Evolutionary conservation across 2,113 vertebrate genomes (phyloP).

Genomic region (Trichechus manatus): DNA sequence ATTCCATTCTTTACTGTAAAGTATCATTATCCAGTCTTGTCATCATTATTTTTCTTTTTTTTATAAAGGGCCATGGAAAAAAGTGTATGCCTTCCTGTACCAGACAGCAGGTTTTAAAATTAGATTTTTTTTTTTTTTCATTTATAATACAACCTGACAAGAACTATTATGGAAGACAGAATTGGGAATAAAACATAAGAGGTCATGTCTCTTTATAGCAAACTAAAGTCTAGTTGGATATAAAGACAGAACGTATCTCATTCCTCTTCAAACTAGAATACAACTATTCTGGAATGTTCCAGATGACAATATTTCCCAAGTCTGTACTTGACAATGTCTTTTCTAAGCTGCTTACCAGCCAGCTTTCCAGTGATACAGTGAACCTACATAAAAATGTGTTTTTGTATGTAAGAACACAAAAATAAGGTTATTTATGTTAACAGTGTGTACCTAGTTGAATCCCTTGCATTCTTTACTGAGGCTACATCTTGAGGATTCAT

Average conservation of each 20-base stretch:
- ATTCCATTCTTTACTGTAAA: conserved; percentile 4
- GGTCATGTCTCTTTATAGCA: neutral
- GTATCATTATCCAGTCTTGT: neutral
- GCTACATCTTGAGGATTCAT: neutral
- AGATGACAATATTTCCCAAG: conserved; percentile 18
- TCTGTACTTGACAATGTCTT: conserved; percentile 43
- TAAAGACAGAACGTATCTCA: neutral
- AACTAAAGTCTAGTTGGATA: conserved; percentile 23
- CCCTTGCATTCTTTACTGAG: conserved; percentile 9
- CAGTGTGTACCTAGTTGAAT: neutral
- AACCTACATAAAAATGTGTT: neutral
- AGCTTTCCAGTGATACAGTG: neutral
- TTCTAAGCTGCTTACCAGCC: neutral
- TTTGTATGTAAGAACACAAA: conserved; percentile 8
- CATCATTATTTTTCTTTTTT: conserved; percentile 19
- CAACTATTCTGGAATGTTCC: conserved; percentile 53
- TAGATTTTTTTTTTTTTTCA: conserved; percentile 50
- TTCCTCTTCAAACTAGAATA: conserved; percentile 42
- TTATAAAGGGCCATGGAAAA: neutral
- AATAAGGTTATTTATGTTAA: conserved; percentile 40
- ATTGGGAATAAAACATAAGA: neutral
- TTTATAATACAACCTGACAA: conserved; percentile 20
- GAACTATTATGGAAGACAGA: conserved; percentile 13
- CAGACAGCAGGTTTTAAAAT: neutral
- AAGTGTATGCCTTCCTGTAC: neutral